Percentiles rank a stretch among this genome's conserved stretches.
These are phyloP conservation scores for Pecten maximus DNA, from an alignment of 2,888 invertebrate genomes.

Conservation along the genomic window DNA sequence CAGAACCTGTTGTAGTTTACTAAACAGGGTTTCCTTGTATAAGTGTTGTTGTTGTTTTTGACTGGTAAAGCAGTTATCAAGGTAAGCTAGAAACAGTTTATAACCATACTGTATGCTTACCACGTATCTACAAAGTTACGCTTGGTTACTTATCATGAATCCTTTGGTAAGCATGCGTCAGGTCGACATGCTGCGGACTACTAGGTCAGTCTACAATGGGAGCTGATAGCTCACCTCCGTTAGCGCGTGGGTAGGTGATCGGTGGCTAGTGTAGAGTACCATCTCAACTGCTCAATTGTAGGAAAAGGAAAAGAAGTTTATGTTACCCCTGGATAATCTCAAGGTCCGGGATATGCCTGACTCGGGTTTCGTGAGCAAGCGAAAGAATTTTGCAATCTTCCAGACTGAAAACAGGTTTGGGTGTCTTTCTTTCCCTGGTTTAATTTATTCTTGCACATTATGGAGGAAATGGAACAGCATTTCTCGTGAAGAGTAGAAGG, in stretches of 20 bases:
- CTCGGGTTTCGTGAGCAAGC: slow-evolving; percentile 96
- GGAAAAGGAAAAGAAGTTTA: slow-evolving; percentile 99
- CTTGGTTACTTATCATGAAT: neutral
- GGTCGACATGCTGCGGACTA: neutral
- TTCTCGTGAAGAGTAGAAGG: neutral
- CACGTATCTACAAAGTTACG: neutral
- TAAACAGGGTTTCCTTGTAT: neutral
- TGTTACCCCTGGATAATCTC: slow-evolving; percentile 97
- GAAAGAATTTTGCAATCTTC: slow-evolving; percentile 98
- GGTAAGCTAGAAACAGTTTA: neutral
- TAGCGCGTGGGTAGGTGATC: neutral
- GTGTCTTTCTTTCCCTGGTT: slow-evolving; percentile 1
- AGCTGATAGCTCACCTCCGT: neutral
- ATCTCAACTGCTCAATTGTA: slow-evolving; percentile 46
- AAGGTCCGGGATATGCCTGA: slow-evolving; percentile 95
- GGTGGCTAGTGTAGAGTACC: neutral
- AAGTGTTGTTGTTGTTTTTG: neutral
- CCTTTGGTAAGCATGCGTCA: neutral
- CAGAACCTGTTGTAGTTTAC: too few species aligned
- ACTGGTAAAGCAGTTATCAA: neutral
- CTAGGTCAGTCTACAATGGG: neutral
- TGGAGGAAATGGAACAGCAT: neutral
- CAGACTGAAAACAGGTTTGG: slow-evolving; percentile 95
- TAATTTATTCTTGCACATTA: neutral
- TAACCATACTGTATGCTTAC: neutral